A percentile compares a stretch with the other conserved stretches of the same genome.
Evolutionary conservation across 2,113 vertebrate species (phyloP).

Genomic region (Corythoichthys haematopterus): DNA sequence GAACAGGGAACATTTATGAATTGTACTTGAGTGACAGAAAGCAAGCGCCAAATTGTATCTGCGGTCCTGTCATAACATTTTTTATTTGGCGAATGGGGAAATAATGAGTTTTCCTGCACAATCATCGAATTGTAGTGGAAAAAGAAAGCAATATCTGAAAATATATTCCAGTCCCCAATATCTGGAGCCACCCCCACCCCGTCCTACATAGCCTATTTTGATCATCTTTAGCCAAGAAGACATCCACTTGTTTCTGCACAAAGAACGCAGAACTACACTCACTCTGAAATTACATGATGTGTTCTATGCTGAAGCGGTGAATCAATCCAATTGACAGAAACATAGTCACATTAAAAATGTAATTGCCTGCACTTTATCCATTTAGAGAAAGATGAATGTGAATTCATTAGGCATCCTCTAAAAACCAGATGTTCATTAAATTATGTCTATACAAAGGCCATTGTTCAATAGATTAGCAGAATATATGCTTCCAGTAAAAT

Average conservation of each 20-base stretch:
- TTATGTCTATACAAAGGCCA: conserved; percentile 69
- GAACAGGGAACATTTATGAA: conserved; percentile 41
- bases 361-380: conserved; percentile 77
- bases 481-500: conserved; percentile 64
- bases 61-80: conserved; percentile 23
- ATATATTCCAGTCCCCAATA: background rate
- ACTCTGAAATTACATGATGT: conserved; percentile 44
- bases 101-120: conserved; percentile 38
- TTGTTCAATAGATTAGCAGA: conserved; percentile 65
- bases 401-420: conserved; percentile 73
- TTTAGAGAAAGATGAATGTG: conserved; percentile 75
- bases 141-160: conserved; percentile 35
- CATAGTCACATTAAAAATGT: conserved; percentile 77
- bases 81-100: conserved; percentile 23
- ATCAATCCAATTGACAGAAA: conserved; percentile 72
- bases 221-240: conserved; percentile 25
- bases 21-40: conserved; percentile 35
- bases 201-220: background rate
- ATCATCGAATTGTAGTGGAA: conserved; percentile 32
- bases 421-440: conserved; percentile 78
- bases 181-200: background rate
- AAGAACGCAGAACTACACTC: conserved; percentile 32
- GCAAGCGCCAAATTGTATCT: conserved; percentile 28
- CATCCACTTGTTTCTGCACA: conserved; percentile 35
- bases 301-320: conserved; percentile 61